These are phyloP conservation scores for Pogoniulus pusillus DNA, from an alignment of 2,797 vertebrate species.

Conservation along the genomic window DNA sequence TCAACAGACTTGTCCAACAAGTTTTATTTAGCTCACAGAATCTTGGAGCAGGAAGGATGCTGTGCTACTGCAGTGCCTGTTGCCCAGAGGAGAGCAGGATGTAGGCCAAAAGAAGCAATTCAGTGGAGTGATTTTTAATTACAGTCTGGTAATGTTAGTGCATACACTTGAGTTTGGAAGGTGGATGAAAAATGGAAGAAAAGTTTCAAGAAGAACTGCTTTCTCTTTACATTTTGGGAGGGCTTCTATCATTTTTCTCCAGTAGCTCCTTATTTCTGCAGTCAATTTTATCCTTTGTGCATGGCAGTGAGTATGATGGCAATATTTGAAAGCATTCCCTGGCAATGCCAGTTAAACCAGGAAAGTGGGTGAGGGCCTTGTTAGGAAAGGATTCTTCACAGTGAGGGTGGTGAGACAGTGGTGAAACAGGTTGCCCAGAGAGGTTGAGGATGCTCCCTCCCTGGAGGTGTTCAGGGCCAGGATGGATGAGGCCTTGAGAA, in stretches of 20 bases:
- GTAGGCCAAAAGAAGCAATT: background rate
- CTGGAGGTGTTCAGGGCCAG: too few relatives aligned
- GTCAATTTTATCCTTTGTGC: background rate
- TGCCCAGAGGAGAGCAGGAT: background rate
- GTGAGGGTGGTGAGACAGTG: too few relatives aligned
- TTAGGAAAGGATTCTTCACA: too few relatives aligned
- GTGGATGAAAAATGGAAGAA: background rate
- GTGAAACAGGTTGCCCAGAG: too few relatives aligned
- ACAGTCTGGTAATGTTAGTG: background rate
- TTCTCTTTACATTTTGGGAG: background rate
- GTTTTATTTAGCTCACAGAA: background rate
- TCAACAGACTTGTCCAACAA: background rate
- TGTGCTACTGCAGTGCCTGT: rapidly evolving
- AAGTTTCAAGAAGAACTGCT: background rate
- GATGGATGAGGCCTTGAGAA: too few relatives aligned
- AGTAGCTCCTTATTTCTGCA: background rate
- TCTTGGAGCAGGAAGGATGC: background rate
- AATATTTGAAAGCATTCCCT: background rate
- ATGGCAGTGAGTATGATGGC: background rate
- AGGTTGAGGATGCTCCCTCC: too few relatives aligned
- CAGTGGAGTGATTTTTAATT: background rate
- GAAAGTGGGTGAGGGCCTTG: background rate
- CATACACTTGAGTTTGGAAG: background rate
- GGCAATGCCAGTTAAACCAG: background rate
- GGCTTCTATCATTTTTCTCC: background rate